Percentiles rank a stretch among this genome's conserved stretches.
These are phyloP conservation scores for Urocynchramus pylzowi DNA, from an alignment of 2,113 vertebrate species.

Conservation along the genomic window DNA sequence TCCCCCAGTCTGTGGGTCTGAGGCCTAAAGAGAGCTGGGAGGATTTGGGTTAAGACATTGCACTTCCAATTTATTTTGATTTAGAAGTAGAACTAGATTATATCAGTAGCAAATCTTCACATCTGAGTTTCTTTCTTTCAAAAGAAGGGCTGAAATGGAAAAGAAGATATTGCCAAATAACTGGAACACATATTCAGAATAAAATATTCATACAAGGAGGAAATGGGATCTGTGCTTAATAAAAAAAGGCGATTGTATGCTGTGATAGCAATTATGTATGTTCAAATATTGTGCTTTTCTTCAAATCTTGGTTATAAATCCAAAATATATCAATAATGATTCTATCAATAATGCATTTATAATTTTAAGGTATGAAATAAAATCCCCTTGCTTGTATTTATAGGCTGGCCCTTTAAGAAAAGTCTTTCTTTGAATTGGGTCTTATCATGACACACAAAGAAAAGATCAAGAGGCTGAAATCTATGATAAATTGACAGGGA, in stretches of 20 bases:
- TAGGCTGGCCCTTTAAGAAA: background rate
- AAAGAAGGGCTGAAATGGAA: slow-evolving; percentile 3
- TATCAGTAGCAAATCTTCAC: background rate
- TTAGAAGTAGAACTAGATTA: background rate
- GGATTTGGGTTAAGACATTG: background rate
- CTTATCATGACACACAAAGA: background rate
- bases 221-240: slow-evolving; percentile 58
- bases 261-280: background rate
- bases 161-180: slow-evolving; percentile 46
- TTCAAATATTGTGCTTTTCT: slow-evolving; percentile 59
- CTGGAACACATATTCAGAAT: slow-evolving; percentile 52
- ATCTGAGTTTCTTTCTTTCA: background rate
- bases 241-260: slow-evolving; percentile 21
- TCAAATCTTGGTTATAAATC: slow-evolving; percentile 45
- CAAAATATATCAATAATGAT: slow-evolving; percentile 74
- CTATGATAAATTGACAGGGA: slow-evolving; percentile 15
- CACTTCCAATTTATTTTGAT: background rate
- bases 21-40: background rate
- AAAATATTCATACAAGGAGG: slow-evolving; percentile 72
- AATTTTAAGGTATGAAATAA: slow-evolving; percentile 63
- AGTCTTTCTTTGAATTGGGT: background rate
- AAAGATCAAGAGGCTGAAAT: slow-evolving; percentile 31
- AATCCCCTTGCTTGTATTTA: slow-evolving; percentile 32
- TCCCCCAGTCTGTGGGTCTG: background rate
- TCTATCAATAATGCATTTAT: slow-evolving; percentile 75